Evolutionary conservation across 1,140 invertebrate genomes (phyloP), one percentile per base, ranked within the genome.

Genomic region (Trichoplusia ni): DNA sequence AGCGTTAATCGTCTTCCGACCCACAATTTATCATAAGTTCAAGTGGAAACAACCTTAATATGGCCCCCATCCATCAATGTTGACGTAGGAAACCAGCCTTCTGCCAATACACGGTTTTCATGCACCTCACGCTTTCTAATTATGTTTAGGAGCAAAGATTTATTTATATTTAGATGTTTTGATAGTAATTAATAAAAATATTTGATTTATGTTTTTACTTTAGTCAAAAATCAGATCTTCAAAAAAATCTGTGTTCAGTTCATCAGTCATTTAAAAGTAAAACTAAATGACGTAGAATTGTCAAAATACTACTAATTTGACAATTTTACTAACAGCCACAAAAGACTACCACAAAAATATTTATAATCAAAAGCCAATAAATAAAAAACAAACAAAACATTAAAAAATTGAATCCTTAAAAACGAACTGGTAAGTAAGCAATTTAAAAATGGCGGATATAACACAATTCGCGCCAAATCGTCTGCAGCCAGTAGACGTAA

Each of bases 391-490:
- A 29, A 29, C 2, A 2, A 29, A 19, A n/a, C 7, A 49, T 49
- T 49, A 23, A 49, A 49, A 49, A 31, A 31, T 49, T n/a, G 46
- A 49, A 49, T 25, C 23, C 13, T n/a, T n/a, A n/a, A n/a, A n/a
- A n/a, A n/a, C n/a, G n/a, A n/a, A n/a, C n/a, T n/a, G n/a, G n/a
- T n/a, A n/a, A n/a, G n/a, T n/a, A n/a, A n/a, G n/a, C n/a, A n/a
- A n/a, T n/a, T n/a, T n/a, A 40, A 40, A 40, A 40, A 18, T 40
- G 13, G 38, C 6, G 8, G 13, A 19, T 18, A 40, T n/a, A n/a
- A 27, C 3, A 14, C 21, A 19, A 33, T 62, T 61, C 69, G 44
- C 75, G 74, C 69, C 76, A 49, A 21, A 21, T 47, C 49, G 69
- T 79, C 76, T 79, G 11, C 56, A 46, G 33, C 49, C n/a, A 40